phyloP scores from a whole-genome alignment of 2,888 invertebrate species.

The Drosophila basisetae region DNA sequence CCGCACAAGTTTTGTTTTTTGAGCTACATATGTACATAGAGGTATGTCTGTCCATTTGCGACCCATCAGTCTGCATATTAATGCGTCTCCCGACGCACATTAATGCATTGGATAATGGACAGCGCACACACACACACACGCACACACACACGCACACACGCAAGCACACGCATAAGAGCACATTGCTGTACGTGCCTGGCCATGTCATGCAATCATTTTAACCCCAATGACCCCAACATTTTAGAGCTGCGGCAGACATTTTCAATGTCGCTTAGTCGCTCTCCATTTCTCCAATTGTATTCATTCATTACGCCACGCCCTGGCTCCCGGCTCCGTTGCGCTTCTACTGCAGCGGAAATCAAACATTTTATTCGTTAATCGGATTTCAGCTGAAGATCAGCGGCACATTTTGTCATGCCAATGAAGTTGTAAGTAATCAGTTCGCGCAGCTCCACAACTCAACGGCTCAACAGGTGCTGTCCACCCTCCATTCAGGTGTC shows the following conservation, averaged over 20 bases:
- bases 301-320: conserved; percentile 7
- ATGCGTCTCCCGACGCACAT: conserved; percentile 78
- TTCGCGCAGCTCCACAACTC: conserved; percentile 4
- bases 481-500: background rate
- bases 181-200: conserved; percentile 44
- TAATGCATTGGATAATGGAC: conserved; percentile 76
- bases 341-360: conserved; percentile 12
- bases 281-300: background rate
- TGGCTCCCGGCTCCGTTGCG: background rate
- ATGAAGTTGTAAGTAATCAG: conserved; percentile 7
- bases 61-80: conserved; percentile 67
- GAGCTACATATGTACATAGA: conserved; percentile 1
- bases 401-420: background rate
- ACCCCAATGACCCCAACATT: conserved; percentile 70
- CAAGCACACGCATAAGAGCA: conserved; percentile 2
- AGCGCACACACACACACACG: conserved; percentile 19
- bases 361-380: conserved; percentile 21
- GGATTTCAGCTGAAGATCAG: conserved; percentile 14
- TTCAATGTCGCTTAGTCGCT: conserved; percentile 57
- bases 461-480: conserved; percentile 10
- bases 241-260: conserved; percentile 25
- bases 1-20: conserved; percentile 9
- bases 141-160: conserved; percentile 14
- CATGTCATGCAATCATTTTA: conserved; percentile 70
- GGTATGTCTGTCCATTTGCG: conserved; percentile 23